These are phyloP conservation scores for Thelaira solivaga DNA, from an alignment of 2,888 invertebrate genomes.

Conservation along the genomic window DNA sequence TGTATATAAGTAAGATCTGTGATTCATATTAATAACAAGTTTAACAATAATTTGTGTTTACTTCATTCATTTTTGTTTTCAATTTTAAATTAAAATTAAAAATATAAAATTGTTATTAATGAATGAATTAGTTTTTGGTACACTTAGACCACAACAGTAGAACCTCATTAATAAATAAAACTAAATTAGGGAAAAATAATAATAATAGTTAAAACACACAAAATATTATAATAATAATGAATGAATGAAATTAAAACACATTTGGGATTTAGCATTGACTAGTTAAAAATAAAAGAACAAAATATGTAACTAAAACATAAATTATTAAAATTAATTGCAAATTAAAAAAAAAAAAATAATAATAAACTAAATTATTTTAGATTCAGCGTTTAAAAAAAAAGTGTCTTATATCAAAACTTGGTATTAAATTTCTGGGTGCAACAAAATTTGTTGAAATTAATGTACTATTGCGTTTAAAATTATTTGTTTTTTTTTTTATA, in stretches of 20 bases:
- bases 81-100: conserved; percentile 23
- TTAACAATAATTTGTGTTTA: conserved; percentile 42
- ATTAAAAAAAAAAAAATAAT: conserved; percentile 18
- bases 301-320: conserved; percentile 42
- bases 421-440: conserved; percentile 33
- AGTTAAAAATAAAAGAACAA: conserved; percentile 56
- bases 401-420: conserved; percentile 28
- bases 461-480: conserved; percentile 34
- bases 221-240: conserved; percentile 6
- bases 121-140: conserved; percentile 47
- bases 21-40: conserved; percentile 50
- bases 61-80: background rate
- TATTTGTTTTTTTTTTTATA: background rate
- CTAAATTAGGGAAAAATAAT: conserved; percentile 35
- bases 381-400: conserved; percentile 31
- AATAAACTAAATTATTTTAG: conserved; percentile 18
- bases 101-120: conserved; percentile 17
- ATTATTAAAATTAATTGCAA: conserved; percentile 39
- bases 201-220: conserved; percentile 7
- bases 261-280: conserved; percentile 63
- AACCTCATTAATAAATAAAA: conserved; percentile 55
- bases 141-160: conserved; percentile 57
- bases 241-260: conserved; percentile 41
- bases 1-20: conserved; percentile 37
- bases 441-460: conserved; percentile 36